A percentile compares a stretch with the other conserved stretches of the same genome.
phyloP scores from a whole-genome alignment of 2,888 invertebrate genomes.

The Eumacrocentrus americanus region DNA sequence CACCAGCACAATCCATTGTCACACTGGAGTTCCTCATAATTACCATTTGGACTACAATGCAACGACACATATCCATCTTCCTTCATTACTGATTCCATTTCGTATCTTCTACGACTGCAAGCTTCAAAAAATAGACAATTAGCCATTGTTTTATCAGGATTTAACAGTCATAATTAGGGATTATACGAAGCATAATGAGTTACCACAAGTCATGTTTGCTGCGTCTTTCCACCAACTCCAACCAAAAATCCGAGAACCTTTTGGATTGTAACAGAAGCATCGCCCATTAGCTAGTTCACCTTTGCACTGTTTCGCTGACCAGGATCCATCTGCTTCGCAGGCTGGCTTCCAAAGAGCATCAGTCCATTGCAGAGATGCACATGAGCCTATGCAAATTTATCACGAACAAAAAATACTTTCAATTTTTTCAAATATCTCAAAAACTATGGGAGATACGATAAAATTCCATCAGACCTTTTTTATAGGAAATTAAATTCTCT shows the following conservation, averaged over 20 bases:
- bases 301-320: conserved; percentile 31
- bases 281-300: conserved; percentile 46
- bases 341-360: conserved; percentile 24
- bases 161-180: too few relatives aligned
- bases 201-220: conserved; percentile 72
- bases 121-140: too few relatives aligned
- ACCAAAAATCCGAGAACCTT: conserved; percentile 71
- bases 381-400: background rate
- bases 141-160: too few relatives aligned
- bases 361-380: conserved; percentile 10
- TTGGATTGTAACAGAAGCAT: conserved; percentile 71
- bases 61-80: conserved; percentile 63
- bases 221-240: conserved; percentile 68
- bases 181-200: too few relatives aligned
- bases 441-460: too few relatives aligned
- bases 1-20: conserved; percentile 75
- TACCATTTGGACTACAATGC: conserved; percentile 71
- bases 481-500: too few relatives aligned
- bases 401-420: background rate
- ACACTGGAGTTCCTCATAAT: conserved; percentile 74
- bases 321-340: conserved; percentile 24
- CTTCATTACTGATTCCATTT: conserved; percentile 63
- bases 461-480: too few relatives aligned
- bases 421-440: background rate
- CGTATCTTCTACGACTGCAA: conserved; percentile 68